phyloP scores from a whole-genome alignment of 1,140 invertebrate genomes.

The Panulirus ornatus region DNA sequence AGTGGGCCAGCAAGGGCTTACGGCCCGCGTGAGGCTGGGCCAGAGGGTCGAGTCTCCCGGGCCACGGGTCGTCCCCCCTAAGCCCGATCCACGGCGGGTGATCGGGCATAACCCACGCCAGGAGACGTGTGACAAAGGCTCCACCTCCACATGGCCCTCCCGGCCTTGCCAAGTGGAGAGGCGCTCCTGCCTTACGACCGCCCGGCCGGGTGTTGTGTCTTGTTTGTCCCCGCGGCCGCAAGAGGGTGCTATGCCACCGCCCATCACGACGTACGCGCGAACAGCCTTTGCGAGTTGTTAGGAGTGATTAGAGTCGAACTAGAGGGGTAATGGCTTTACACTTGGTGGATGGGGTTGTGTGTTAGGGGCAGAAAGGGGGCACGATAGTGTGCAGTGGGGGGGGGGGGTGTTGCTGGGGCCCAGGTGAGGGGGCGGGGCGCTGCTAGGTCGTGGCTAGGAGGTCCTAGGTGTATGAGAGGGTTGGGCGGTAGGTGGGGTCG shows the following conservation, averaged over 20 bases:
- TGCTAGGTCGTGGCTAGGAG: no score
- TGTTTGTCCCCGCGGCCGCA: not conserved
- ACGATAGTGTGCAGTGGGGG: not conserved
- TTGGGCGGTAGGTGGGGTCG: no score
- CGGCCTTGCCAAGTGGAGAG: not conserved
- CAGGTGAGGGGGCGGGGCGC: no score
- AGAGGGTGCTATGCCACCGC: not conserved
- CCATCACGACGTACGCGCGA: constrained; percentile 1
- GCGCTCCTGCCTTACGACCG: not conserved
- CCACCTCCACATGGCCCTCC: not conserved
- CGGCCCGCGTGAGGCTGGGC: not conserved
- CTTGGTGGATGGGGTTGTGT: not conserved
- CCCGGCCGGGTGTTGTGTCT: not conserved
- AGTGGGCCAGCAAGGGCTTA: no score
- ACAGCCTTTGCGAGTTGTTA: not conserved
- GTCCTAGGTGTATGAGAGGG: no score
- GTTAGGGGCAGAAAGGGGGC: no score
- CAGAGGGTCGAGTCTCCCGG: not conserved
- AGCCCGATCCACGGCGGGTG: not conserved
- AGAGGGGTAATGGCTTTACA: not conserved
- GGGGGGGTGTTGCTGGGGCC: no score
- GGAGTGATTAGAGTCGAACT: not conserved
- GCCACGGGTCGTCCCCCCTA: not conserved
- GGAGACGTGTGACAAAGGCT: not conserved
- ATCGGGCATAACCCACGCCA: not conserved